A percentile compares a stretch with the other conserved stretches of the same genome.
These are phyloP conservation scores for Pagetopsis macropterus DNA, from an alignment of 2,797 vertebrate genomes.

Conservation along the genomic window DNA sequence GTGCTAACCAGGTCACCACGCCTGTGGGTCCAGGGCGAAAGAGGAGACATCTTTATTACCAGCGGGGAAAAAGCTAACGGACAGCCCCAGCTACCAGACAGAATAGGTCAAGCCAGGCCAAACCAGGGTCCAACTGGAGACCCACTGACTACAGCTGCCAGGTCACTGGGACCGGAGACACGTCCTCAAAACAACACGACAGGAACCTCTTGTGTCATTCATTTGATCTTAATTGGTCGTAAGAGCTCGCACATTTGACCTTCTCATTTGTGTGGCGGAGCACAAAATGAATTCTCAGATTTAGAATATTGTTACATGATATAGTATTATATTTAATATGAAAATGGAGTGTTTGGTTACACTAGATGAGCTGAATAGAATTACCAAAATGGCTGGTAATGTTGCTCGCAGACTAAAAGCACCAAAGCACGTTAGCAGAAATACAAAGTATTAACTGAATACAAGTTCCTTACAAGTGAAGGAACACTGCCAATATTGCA, in stretches of 20 bases:
- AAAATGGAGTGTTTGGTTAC: constrained; percentile 2
- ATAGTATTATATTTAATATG: too few species aligned
- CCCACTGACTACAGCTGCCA: constrained; percentile 52
- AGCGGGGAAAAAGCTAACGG: constrained; percentile 66
- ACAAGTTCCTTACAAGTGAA: neutral
- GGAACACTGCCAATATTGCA: neutral
- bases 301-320: constrained; percentile 2
- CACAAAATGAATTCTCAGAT: neutral
- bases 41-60: constrained; percentile 85
- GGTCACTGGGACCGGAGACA: constrained; percentile 43
- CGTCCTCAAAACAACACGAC: constrained; percentile 31
- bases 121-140: constrained; percentile 40
- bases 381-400: neutral
- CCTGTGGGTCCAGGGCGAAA: constrained; percentile 71
- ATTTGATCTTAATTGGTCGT: constrained; percentile 34
- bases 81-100: constrained; percentile 53
- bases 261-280: constrained; percentile 23
- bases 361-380: constrained; percentile 1
- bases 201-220: constrained; percentile 30
- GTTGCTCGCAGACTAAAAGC: too few species aligned
- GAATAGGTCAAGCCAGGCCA: constrained; percentile 61
- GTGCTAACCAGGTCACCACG: constrained; percentile 82
- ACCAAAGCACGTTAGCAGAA: neutral
- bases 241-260: constrained; percentile 34
- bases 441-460: neutral